Base-by-base conservation (phyloP, 2,113 vertebrate genomes). In the Neopipo cinnamomea region DNA sequence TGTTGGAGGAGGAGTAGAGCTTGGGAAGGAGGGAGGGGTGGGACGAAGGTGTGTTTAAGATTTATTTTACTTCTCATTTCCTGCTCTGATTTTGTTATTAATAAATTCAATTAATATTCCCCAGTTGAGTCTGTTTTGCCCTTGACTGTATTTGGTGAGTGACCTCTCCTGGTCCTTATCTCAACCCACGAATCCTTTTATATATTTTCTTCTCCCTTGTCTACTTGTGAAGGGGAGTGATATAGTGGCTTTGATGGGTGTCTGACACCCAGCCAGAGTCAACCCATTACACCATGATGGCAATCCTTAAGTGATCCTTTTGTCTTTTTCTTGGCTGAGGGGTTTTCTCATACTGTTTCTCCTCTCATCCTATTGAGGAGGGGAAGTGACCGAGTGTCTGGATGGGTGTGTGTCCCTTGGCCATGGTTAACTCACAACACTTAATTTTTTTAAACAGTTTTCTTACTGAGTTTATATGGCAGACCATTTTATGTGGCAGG, bases 401-500 rank as follows among this genome's bases (percentile, higher is more conserved):
- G 17, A 27, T 58, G 44, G 35, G 19, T 47, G 8, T 65, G 33
- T 93, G 76, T 6, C 23, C 35, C 19, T 70, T 84, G 46, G 25
- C 21, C 53, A 47, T 56, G 18, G n/a, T 73, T 65, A 80, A 53
- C 17, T 21, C 20, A 70, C 19, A 6, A 31, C 37, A 27, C 2
- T 56, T 12, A 3, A 14, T 11, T 63, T 66, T 78, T 86, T 53
- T 4, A 62, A 73, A 27, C 4, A n/a, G 5, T 22, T 93, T 84
- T 78, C 7, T 72, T 61, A 30, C 11, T 59, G 15, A 88, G 7
- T 50, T 85, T 79, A 5, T 58, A n/a, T 66, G 44, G 77, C 35
- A 76, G 14, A 56, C 19, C 30, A 47, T 30, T 0, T 0, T 46
- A 21, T 33, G 30, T 61, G 39, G 33, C 22, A 76, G 8, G 13